A percentile compares a stretch with the other conserved stretches of the same genome.
These are phyloP conservation scores for Lithophane ornitopus DNA, from an alignment of 2,888 invertebrate genomes.

Conservation along the genomic window DNA sequence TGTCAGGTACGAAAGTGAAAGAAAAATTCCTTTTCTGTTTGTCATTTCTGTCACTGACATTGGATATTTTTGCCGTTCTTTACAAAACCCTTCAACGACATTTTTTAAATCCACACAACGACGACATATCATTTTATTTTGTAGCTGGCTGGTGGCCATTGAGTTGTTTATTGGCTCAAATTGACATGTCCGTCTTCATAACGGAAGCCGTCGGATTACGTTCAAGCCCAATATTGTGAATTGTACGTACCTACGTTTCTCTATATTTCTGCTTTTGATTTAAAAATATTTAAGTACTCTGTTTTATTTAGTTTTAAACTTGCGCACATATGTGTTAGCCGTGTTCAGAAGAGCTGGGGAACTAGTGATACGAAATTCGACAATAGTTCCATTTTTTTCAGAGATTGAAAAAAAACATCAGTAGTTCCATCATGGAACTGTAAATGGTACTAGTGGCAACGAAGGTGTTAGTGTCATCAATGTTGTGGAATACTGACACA, in stretches of 20 bases:
- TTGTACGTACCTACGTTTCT: background rate
- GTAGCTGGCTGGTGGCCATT: constrained; percentile 42
- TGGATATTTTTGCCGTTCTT: background rate
- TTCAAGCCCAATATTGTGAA: constrained; percentile 59
- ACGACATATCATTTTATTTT: constrained; percentile 5
- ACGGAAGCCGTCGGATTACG: constrained; percentile 79
- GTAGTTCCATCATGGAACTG: too few species aligned
- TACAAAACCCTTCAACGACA: background rate
- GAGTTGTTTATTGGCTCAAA: constrained; percentile 83
- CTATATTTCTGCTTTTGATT: background rate
- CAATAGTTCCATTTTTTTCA: too few species aligned
- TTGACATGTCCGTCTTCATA: constrained; percentile 89
- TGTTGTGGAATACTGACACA: too few species aligned
- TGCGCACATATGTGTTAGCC: background rate
- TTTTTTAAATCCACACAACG: background rate
- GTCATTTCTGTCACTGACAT: background rate
- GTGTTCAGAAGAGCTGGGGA: background rate
- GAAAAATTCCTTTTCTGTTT: background rate
- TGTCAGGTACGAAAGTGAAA: background rate
- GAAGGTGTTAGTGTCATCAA: too few species aligned
- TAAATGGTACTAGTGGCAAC: too few species aligned
- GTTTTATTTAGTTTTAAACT: background rate
- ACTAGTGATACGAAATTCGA: too few species aligned
- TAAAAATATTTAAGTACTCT: background rate
- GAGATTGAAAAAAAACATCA: too few species aligned